These are phyloP conservation scores for Smutsia temminckii DNA, from an alignment of 2,797 vertebrate species.

Conservation along the genomic window DNA sequence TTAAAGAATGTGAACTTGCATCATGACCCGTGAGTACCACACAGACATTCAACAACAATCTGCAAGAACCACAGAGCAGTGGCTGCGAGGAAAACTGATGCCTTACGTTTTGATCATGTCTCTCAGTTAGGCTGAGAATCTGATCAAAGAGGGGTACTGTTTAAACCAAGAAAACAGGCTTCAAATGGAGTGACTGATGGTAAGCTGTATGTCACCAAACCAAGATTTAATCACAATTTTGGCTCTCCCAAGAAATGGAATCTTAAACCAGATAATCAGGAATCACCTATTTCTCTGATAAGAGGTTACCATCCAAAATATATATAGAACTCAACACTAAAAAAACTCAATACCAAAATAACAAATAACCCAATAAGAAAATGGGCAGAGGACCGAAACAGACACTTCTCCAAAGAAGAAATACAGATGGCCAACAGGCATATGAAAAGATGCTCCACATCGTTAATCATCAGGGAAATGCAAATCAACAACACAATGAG, in stretches of 20 bases:
- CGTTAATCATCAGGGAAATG: too few relatives aligned
- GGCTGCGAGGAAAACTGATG: background rate
- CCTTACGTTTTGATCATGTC: background rate
- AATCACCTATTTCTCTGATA: background rate
- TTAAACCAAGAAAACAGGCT: background rate
- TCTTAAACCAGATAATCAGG: background rate
- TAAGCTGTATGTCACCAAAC: background rate
- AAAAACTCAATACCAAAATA: too few relatives aligned
- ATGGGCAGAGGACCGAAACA: too few relatives aligned
- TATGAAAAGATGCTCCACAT: too few relatives aligned
- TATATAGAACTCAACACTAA: too few relatives aligned
- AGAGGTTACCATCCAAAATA: too few relatives aligned
- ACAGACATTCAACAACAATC: background rate
- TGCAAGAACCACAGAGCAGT: background rate
- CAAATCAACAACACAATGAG: too few relatives aligned
- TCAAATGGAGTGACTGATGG: background rate
- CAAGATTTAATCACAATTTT: background rate
- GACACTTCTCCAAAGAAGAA: too few relatives aligned
- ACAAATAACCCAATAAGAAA: too few relatives aligned
- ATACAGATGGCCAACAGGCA: too few relatives aligned
- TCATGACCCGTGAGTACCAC: background rate
- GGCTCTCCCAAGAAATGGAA: background rate
- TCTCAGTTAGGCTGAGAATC: background rate
- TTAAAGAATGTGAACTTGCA: background rate
- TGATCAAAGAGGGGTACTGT: background rate